These are phyloP conservation scores for Cololabis saira DNA, from an alignment of 2,113 vertebrate species.

Conservation along the genomic window DNA sequence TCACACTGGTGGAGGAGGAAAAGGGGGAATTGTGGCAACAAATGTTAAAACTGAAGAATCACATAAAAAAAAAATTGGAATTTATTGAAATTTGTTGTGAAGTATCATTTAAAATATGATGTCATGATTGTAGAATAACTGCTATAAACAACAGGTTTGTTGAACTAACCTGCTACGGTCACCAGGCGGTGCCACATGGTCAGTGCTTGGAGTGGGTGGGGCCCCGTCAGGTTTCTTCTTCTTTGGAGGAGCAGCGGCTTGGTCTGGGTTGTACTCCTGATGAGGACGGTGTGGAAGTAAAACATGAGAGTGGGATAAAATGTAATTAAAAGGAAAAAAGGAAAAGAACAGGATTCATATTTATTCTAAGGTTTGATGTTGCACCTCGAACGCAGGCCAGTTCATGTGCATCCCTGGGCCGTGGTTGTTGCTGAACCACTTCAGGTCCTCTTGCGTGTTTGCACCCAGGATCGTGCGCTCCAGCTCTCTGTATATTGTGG, in stretches of 20 bases:
- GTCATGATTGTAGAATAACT: not conserved
- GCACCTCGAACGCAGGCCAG: constrained; percentile 97
- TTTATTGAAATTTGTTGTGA: too few species aligned
- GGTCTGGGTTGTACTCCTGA: constrained; percentile 96
- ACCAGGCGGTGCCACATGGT: constrained; percentile 87
- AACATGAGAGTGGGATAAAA: not conserved
- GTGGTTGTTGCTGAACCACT: constrained; percentile 96
- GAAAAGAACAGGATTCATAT: not conserved
- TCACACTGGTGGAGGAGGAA: constrained; percentile 81
- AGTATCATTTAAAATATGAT: too few species aligned
- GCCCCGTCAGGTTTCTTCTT: constrained; percentile 92
- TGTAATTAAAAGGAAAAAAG: not conserved
- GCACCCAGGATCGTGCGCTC: constrained; percentile 91
- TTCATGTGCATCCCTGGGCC: constrained; percentile 97
- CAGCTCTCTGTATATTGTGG: constrained; percentile 92
- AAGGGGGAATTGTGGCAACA: not conserved
- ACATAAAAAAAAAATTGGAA: not conserved
- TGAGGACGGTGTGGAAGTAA: constrained; percentile 9
- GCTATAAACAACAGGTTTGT: not conserved
- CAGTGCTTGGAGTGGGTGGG: constrained; percentile 82
- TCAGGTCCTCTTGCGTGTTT: constrained; percentile 95
- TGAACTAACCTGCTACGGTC: constrained; percentile 90
- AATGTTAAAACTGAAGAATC: not conserved
- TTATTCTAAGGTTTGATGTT: not conserved
- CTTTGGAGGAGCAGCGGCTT: constrained; percentile 87